Evolutionary conservation across 2,888 invertebrate species (phyloP).

Genomic region (Meandrusa payeni): DNA sequence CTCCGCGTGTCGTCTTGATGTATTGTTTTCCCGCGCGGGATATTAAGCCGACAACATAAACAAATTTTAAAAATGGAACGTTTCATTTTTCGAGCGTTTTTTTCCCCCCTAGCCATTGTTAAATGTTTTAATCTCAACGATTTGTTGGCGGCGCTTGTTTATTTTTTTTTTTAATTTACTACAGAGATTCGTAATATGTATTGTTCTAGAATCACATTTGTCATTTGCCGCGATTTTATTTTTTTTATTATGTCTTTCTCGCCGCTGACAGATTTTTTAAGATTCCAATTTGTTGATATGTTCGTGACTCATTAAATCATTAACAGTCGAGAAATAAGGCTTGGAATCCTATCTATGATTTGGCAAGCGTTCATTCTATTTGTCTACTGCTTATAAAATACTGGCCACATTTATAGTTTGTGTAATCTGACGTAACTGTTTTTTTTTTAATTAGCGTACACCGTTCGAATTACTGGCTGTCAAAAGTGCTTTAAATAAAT

Average conservation of each 20-base stretch:
- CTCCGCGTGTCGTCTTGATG: conserved; percentile 10
- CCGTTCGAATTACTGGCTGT: too few relatives aligned
- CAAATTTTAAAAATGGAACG: conserved; percentile 11
- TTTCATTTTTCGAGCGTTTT: conserved; percentile 1
- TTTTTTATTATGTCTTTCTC: neutral
- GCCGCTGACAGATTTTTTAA: too few relatives aligned
- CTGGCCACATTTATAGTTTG: neutral
- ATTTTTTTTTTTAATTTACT: conserved; percentile 1
- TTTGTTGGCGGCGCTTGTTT: neutral
- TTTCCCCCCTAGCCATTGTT: conserved; percentile 15
- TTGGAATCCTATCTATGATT: too few relatives aligned
- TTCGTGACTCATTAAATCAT: too few relatives aligned
- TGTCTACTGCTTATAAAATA: too few relatives aligned
- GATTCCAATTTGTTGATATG: too few relatives aligned
- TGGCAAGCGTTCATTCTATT: too few relatives aligned
- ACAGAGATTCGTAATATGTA: conserved; percentile 2
- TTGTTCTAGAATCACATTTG: conserved; percentile 10
- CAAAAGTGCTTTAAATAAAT: too few relatives aligned
- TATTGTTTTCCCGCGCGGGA: conserved; percentile 8
- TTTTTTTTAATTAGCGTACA: too few relatives aligned
- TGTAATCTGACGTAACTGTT: too few relatives aligned
- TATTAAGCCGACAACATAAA: conserved; percentile 10
- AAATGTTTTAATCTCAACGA: conserved; percentile 11
- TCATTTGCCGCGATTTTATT: conserved; percentile 5
- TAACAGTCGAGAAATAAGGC: too few relatives aligned